These are phyloP conservation scores for Leucosticte australis DNA, from an alignment of 2,113 vertebrate species.

Conservation along the genomic window DNA sequence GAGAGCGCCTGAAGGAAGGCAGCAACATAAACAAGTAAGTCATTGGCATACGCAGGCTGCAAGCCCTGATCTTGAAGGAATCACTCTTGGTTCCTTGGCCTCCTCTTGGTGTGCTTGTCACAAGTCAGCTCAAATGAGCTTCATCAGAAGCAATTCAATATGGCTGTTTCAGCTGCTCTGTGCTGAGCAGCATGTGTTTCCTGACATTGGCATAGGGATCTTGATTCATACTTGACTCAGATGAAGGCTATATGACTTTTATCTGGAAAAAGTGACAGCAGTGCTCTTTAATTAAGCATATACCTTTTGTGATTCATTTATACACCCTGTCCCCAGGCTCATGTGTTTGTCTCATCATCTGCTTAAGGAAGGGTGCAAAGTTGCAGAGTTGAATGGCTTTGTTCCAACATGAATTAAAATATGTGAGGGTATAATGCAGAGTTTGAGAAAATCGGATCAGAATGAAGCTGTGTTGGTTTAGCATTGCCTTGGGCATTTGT, in stretches of 20 bases:
- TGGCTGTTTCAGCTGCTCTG: background rate
- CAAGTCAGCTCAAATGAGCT: background rate
- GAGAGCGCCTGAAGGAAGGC: constrained; percentile 95
- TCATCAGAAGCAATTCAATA: background rate
- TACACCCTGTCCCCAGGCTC: constrained; percentile 40
- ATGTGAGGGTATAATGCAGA: background rate
- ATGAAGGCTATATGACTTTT: background rate
- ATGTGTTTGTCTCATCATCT: constrained; percentile 20
- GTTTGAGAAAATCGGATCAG: background rate
- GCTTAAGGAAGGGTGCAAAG: constrained; percentile 1
- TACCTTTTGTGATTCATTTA: constrained; percentile 39
- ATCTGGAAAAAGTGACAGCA: constrained; percentile 57
- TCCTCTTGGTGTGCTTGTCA: background rate
- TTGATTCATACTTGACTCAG: constrained; percentile 32
- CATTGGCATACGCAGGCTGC: fast-evolving
- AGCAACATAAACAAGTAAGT: constrained; percentile 99
- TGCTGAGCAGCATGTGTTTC: background rate
- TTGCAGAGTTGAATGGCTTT: constrained; percentile 41
- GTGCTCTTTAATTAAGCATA: constrained; percentile 30
- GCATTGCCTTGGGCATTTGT: background rate
- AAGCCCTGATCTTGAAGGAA: background rate
- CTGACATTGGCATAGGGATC: background rate
- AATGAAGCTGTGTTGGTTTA: constrained; percentile 19
- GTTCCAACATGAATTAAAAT: constrained; percentile 41
- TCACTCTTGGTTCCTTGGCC: background rate